Conservation (phyloP, 2,797 vertebrate genomes). For the Poeciliopsis infans region DNA sequence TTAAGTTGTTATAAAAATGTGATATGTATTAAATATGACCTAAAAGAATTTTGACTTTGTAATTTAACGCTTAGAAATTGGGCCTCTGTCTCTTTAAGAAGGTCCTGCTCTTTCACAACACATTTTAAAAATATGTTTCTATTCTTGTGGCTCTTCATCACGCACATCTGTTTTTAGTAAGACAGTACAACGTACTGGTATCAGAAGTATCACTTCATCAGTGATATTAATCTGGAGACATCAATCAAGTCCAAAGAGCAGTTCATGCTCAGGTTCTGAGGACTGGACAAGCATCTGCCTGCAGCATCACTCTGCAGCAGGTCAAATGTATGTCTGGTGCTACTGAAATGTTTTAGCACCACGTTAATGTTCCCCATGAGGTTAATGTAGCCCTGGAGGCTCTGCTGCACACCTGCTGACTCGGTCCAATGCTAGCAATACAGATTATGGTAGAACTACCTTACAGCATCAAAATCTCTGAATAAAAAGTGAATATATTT, state of each 20-base stretch:
- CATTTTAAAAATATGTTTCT: not conserved
- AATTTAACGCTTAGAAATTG: too few relatives aligned
- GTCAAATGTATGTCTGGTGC: not conserved
- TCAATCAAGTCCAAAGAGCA: not conserved
- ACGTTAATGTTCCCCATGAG: not conserved
- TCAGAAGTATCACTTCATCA: not conserved
- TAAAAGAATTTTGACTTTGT: too few relatives aligned
- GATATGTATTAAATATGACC: too few relatives aligned
- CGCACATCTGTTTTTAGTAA: not conserved
- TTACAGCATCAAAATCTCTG: not conserved
- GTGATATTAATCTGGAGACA: not conserved
- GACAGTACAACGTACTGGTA: not conserved
- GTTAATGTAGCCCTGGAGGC: conserved; percentile 2
- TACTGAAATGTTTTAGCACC: conserved; percentile 3
- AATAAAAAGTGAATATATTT: not conserved
- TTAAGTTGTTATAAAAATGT: too few relatives aligned
- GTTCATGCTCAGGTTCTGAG: not conserved
- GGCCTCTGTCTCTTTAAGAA: too few relatives aligned
- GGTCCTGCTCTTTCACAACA: not conserved
- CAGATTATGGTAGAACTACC: not conserved
- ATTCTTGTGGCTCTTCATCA: not conserved
- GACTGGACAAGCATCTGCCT: not conserved
- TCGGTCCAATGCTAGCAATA: not conserved
- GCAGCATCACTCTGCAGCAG: not conserved
- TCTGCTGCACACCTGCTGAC: not conserved